phyloP scores from a whole-genome alignment of 2,113 vertebrate species.

The Gavia stellata region DNA sequence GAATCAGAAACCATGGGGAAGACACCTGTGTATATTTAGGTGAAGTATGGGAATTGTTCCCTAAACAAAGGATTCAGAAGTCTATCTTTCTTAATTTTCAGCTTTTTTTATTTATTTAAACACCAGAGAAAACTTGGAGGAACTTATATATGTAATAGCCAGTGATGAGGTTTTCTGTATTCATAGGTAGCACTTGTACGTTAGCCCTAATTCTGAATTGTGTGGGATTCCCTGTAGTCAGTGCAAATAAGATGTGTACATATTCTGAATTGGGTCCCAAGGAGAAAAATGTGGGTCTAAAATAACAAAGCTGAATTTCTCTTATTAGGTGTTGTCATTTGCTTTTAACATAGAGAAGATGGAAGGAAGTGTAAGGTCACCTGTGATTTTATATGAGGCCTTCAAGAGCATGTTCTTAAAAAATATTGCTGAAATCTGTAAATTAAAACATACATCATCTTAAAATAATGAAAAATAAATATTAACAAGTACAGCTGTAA shows the following conservation, averaged over 20 bases:
- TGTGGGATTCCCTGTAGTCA: not conserved
- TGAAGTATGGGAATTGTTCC: not conserved
- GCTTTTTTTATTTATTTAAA: not conserved
- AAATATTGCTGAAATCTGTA: not conserved
- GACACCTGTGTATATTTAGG: not conserved
- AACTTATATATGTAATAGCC: not conserved
- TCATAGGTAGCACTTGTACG: not conserved
- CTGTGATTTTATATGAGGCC: not conserved
- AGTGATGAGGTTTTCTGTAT: not conserved
- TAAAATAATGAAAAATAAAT: not conserved
- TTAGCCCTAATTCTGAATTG: not conserved
- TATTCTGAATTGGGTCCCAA: not conserved
- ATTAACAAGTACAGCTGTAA: not conserved
- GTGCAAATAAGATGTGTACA: not conserved
- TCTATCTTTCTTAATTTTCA: not conserved
- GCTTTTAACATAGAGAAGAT: not conserved
- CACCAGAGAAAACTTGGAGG: not conserved
- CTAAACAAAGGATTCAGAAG: not conserved
- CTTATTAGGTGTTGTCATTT: not conserved
- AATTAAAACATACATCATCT: not conserved
- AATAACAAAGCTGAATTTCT: not conserved
- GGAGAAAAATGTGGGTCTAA: not conserved
- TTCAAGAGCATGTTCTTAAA: not conserved
- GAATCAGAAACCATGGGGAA: not conserved
- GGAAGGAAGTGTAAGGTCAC: not conserved